Base-by-base conservation (phyloP, 2,113 vertebrate genomes). In the Muntiacus reevesi region DNA sequence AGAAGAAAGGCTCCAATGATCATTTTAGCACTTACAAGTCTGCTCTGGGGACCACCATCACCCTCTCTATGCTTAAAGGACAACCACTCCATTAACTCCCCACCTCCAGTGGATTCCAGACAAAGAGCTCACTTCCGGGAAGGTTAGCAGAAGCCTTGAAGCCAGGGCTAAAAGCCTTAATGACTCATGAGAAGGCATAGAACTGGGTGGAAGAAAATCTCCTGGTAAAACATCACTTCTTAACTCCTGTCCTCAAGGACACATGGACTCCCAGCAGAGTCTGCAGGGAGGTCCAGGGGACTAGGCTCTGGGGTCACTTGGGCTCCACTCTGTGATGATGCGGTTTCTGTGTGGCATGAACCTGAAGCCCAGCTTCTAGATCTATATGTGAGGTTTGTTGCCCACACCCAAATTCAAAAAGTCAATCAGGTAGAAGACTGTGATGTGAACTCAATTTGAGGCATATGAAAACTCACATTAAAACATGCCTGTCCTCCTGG, bases 111-210 rank as follows among this genome's bases (percentile, higher is more conserved):
- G n/a, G 21, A 36, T 27, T 83, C 33, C 33, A 83, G 81, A 83
- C 33, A 82, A 54, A 14, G 19, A 36, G 11, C 13, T 83, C 17
- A 25, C 81, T 55, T 40, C 52, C 13, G 14, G 52, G 21, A 23
- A n/a, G 21, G 79, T 45, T 43, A 82, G 47, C 95, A 95, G 50
- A 78, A 90, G 97, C 59, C 94, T 90, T 60, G 59, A 4, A 90
- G 81, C 7, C 19, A 92, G 85, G 43, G 52, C 78, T 16, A 0
- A 28, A 89, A 92, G 25, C 19, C 9, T 50, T 45, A 59, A 96
- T 87, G 83, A 74, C 36, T 36, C 57, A 7, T 0, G 74, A 95
- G 92, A 95, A 60, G 40, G 81, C 60, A 88, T 78, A 95, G 33
- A 84, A 87, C 0, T 7, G 14, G 76, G 89, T 67, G n/a, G 83